phyloP scores from a whole-genome alignment of 2,888 invertebrate genomes.

The Brassicogethes aeneus region DNA sequence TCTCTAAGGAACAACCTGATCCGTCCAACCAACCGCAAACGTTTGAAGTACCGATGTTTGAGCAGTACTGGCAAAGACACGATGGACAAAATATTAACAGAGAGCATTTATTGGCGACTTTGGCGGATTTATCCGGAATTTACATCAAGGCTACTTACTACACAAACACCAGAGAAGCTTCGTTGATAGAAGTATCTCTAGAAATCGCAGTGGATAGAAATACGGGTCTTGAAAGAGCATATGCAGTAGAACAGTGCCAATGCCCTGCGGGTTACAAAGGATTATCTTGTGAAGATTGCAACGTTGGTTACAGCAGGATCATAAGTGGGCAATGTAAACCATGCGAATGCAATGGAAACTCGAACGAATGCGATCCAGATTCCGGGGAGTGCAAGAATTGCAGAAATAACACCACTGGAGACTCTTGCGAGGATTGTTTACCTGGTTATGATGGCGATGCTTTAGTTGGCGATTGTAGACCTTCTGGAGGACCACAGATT shows the following conservation, averaged over 20 bases:
- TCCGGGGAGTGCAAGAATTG: slow-evolving; percentile 85
- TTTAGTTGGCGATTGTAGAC: slow-evolving; percentile 46
- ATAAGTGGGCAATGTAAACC: slow-evolving; percentile 73
- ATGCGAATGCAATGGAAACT: slow-evolving; percentile 82
- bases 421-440: slow-evolving; percentile 74
- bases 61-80: slow-evolving; percentile 76
- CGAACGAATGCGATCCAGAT: slow-evolving; percentile 76
- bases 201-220: slow-evolving; percentile 73
- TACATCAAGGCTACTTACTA: slow-evolving; percentile 89
- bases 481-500: slow-evolving; percentile 17
- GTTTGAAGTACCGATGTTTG: slow-evolving; percentile 72
- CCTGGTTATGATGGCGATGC: slow-evolving; percentile 68
- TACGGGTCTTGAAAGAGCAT: slow-evolving; percentile 56
- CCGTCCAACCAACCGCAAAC: slow-evolving; percentile 60
- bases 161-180: slow-evolving; percentile 64
- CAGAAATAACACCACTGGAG: slow-evolving; percentile 79
- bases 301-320: slow-evolving; percentile 70
- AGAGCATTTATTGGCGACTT: slow-evolving; percentile 81
- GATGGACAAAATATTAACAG: slow-evolving; percentile 79
- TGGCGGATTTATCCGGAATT: slow-evolving; percentile 81
- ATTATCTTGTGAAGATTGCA: slow-evolving; percentile 82
- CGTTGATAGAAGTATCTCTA: slow-evolving; percentile 60
- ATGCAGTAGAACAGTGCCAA: slow-evolving; percentile 74
- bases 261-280: slow-evolving; percentile 78
- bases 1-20: slow-evolving; percentile 54